Conservation (phyloP, 64 coral and sea anemone genomes). For the Hydrozoanthus tunicans region DNA sequence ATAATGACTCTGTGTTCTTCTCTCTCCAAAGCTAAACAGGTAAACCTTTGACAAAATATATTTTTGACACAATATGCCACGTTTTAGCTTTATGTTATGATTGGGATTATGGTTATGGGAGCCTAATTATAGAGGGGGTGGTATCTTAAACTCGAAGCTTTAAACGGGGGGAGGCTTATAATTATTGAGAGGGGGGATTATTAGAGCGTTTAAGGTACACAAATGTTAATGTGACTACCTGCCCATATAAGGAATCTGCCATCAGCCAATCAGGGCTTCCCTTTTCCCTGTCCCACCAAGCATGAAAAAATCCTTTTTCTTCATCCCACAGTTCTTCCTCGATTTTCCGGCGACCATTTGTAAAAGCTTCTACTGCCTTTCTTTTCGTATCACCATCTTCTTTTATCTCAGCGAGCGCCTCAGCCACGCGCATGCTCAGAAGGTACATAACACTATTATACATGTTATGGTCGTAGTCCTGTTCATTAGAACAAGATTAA, state of each 20-base stretch:
- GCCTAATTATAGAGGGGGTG: no score
- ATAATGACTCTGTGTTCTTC: no score
- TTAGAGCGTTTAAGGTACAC: background rate
- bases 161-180: background rate
- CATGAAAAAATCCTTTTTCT: constrained; percentile 70
- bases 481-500: background rate
- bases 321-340: constrained; percentile 80
- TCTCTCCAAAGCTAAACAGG: no score
- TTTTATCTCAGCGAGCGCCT: constrained; percentile 53
- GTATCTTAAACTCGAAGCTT: no score
- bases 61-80: no score
- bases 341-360: constrained; percentile 43
- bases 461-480: constrained; percentile 77
- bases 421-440: constrained; percentile 66
- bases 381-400: constrained; percentile 31
- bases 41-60: no score
- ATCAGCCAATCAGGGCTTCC: constrained; percentile 79
- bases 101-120: no score
- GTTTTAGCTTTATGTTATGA: no score
- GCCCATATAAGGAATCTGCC: constrained; percentile 92
- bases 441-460: constrained; percentile 96
- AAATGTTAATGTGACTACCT: constrained; percentile 27
- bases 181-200: background rate
- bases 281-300: constrained; percentile 85
- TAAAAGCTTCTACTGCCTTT: constrained; percentile 41